phyloP scores from a whole-genome alignment of 1,140 invertebrate genomes.

The Zaprionus gabonicus region DNA sequence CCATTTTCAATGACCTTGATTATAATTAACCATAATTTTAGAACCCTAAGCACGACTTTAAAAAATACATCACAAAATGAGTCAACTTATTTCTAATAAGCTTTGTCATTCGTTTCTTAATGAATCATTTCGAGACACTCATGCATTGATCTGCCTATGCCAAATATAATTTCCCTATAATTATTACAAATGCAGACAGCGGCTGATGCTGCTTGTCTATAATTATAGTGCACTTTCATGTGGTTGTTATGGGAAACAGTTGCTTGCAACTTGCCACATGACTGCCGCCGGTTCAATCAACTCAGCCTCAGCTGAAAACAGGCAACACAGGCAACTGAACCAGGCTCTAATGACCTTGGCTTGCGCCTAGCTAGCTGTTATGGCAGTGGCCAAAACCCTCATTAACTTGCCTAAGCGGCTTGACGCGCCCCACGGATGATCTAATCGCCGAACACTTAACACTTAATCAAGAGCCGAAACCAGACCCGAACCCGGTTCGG shows the following conservation, averaged over 20 bases:
- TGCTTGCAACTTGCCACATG: conserved; percentile 52
- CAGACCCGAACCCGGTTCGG: conserved; percentile 7
- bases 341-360: conserved; percentile 51
- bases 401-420: conserved; percentile 55
- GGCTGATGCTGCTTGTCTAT: conserved; percentile 12
- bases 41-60: conserved; percentile 8
- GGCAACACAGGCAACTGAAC: conserved; percentile 7
- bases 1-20: conserved; percentile 7
- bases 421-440: conserved; percentile 59
- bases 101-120: conserved; percentile 20
- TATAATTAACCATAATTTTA: conserved; percentile 28
- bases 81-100: conserved; percentile 36
- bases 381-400: conserved; percentile 26
- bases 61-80: conserved; percentile 8
- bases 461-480: conserved; percentile 40
- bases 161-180: background rate
- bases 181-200: background rate
- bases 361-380: conserved; percentile 17
- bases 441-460: conserved; percentile 64
- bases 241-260: conserved; percentile 32
- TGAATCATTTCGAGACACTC: conserved; percentile 3
- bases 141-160: conserved; percentile 1
- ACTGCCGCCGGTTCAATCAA: conserved; percentile 62
- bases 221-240: conserved; percentile 36
- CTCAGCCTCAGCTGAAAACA: conserved; percentile 20